Conservation (phyloP, 2,113 vertebrate species). For the Lepus americanus region DNA sequence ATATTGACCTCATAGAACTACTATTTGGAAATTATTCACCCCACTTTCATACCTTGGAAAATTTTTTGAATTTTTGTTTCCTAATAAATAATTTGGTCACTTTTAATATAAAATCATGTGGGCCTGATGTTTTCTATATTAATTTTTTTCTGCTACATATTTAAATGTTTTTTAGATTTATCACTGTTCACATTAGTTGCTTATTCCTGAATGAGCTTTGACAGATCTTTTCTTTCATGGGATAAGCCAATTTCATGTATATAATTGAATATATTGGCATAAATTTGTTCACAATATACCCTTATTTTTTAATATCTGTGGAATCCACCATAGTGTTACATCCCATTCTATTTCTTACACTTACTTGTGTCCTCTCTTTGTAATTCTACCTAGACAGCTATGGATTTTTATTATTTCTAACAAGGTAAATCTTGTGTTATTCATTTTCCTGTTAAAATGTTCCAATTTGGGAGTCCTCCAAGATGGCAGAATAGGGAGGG, state of each 20-base stretch:
- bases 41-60: neutral
- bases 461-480: too few relatives aligned
- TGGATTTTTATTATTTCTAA: neutral
- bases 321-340: neutral
- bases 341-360: neutral
- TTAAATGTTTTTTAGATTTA: neutral
- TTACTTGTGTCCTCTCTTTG: neutral
- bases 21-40: neutral
- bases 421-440: neutral
- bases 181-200: neutral
- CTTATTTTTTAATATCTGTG: neutral
- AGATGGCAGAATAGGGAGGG: too few relatives aligned
- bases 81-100: too few relatives aligned
- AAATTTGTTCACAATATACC: neutral
- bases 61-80: neutral
- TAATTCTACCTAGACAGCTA: neutral
- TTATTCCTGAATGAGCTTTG: neutral
- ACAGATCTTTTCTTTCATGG: too few relatives aligned
- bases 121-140: neutral
- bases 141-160: neutral
- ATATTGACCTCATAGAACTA: neutral
- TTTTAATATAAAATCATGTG: neutral
- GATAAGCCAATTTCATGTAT: neutral
- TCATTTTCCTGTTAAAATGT: neutral
- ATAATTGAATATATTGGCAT: neutral